These are phyloP conservation scores for Arion vulgaris DNA, from an alignment of 1,140 invertebrate genomes.

Conservation along the genomic window DNA sequence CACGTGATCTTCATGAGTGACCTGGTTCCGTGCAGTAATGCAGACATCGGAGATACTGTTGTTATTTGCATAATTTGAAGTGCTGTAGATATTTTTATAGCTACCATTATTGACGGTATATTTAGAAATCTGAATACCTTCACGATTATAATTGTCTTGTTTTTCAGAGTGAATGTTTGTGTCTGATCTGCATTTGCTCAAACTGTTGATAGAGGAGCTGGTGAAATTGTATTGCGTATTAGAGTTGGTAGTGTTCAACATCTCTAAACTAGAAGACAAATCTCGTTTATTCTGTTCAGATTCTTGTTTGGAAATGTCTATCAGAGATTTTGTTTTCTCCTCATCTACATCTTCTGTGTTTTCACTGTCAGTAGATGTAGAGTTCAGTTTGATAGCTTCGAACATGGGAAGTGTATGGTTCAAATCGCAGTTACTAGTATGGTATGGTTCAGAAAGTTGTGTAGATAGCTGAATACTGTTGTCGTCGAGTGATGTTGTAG, in stretches of 20 bases:
- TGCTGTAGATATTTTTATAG: background rate
- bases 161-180: background rate
- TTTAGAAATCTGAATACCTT: background rate
- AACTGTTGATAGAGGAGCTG: background rate
- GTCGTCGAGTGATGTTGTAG: no score
- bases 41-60: background rate
- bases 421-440: no score
- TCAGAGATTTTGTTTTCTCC: background rate
- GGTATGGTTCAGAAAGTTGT: no score
- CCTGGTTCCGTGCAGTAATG: background rate
- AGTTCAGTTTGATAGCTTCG: no score
- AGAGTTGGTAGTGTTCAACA: background rate
- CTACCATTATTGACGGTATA: background rate
- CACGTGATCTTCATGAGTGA: conserved; percentile 6
- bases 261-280: background rate
- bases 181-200: background rate
- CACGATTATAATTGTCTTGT: background rate
- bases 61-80: background rate
- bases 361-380: no score
- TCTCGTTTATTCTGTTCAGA: background rate
- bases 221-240: background rate
- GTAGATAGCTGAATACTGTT: no score
- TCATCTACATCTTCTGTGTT: no score
- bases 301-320: background rate
- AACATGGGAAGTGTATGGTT: no score